Percentiles rank a stretch among this genome's conserved stretches.
phyloP scores from a whole-genome alignment of 1,140 invertebrate species.

The Cherax destructor region DNA sequence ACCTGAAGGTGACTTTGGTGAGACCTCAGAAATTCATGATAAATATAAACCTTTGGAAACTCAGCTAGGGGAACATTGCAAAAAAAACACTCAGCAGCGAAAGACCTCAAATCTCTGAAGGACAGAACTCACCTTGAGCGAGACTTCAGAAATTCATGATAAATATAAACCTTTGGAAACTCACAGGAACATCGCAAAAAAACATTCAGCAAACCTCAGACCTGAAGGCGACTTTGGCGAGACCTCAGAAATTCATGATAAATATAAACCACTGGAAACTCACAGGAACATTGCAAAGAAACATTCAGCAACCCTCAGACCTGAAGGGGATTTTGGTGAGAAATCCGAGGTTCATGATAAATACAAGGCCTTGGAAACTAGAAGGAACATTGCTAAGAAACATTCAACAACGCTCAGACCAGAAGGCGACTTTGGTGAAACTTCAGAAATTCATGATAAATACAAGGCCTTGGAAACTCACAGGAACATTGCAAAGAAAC shows the following conservation, averaged over 20 bases:
- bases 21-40: conserved; percentile 35
- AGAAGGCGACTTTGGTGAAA: conserved; percentile 46
- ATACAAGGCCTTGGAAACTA: conserved; percentile 17
- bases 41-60: conserved; percentile 17
- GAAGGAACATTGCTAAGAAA: conserved; percentile 34
- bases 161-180: conserved; percentile 15
- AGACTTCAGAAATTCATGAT: conserved; percentile 41
- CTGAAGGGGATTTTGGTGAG: conserved; percentile 43
- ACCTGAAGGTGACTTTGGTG: conserved; percentile 30
- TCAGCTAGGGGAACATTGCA: conserved; percentile 23
- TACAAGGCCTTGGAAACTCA: conserved; percentile 2
- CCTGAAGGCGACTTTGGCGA: conserved; percentile 47
- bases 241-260: conserved; percentile 36
- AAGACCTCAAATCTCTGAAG: conserved; percentile 30
- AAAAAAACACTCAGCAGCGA: conserved; percentile 30
- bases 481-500: conserved; percentile 37
- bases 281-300: conserved; percentile 47
- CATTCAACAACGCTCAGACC: conserved; percentile 31
- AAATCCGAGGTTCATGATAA: conserved; percentile 30
- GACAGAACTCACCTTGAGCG: conserved; percentile 31
- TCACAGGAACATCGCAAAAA: conserved; percentile 42
- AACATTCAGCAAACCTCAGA: conserved; percentile 24
- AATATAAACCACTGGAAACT: background rate
- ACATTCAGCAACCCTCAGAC: conserved; percentile 30
- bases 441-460: conserved; percentile 32